Base-by-base conservation (phyloP, 1,140 invertebrate species). In the Thalassaphorura encarpata region DNA sequence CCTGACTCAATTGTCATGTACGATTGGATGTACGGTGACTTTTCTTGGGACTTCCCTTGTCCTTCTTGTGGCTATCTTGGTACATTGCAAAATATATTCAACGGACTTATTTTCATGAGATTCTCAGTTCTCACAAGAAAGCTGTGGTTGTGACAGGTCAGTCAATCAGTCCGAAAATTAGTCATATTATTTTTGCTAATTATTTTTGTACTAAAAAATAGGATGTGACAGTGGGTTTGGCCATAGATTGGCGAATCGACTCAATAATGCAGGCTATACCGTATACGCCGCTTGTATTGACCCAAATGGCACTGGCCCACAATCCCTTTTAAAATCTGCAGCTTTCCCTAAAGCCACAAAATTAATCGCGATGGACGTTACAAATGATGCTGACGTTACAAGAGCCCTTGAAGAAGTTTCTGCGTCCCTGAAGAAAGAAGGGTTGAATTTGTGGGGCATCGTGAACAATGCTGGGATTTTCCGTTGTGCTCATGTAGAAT, bases 401-500 rank as follows among this genome's bases (percentile, higher is more conserved):
- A 19, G 39, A 1, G 66, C 66, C 23, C 61, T 56, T 41, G 33
- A n/a, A 11, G 33, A 36, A 36, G 33, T 36, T 11, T 11, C 33
- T n/a, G 33, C 33, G 11, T 11, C 61, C 63, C 36, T 40, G 39
- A 15, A 57, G 65, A 28, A 47, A 54, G 28, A 27, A 52, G 1
- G 57, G 56, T 43, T 31, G 64, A 80, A 77, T 65, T 75, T 95
- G 31, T 94, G 89, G 89, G 87, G 85, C 15, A 73, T 95, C 33
- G 82, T 95, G 6, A 90, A 94, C 73, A 88, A 89, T 65, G 87
- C 88, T 49, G 85, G 87, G 0, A 71, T 78, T 8, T 71, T 71
- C 47, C 69, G 69, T 39, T 70, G 73, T 47, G 69, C 70, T 5
- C 76, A 78, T 62, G 65, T 78, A n/a, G 77, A 79, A 70, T 77